Evolutionary conservation across 2,888 invertebrate species (phyloP), one percentile per base, ranked within the genome.

Genomic region (Platycheirus albimanus): DNA sequence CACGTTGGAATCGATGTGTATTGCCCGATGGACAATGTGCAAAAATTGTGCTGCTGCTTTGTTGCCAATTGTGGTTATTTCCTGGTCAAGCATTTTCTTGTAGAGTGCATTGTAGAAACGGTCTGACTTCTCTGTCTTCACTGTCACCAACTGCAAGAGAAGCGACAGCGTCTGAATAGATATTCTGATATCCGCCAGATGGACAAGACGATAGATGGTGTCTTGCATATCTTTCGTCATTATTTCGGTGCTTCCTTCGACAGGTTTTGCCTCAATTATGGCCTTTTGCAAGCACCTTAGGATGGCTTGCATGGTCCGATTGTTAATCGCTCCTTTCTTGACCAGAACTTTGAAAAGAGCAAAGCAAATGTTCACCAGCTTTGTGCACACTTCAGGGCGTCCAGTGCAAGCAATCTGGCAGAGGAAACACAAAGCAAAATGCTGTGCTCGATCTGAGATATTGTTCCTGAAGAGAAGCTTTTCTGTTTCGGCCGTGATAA

Each of bases 291-390:
- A 94, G 0, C 97, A 97, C 80, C 94, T 93, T 54, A 98, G 91
- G 63, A 98, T 92, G 0, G 95, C 95, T 85, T 95, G 94, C 95
- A 98, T 95, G 92, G 97, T 95, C 88, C 95, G 94, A 86, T 94
- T 95, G 87, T 97, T 95, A 0, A 97, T 94, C 80, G 96, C 95
- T 2, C 96, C 96, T 89, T 89, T 89, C 20, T 97, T 97, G 4
- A 97, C 94, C 71, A 95, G 94, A 56, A 97, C 96, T 91, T 98
- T 98, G 92, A 99, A 99, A 89, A 99, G 97, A 0, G 97, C 95
- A 89, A 99, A 97, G 90, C 99, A 99, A 58, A 99, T 95, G 85
- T 95, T 93, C 49, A 99, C 96, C 33, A 99, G 92, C 86, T 94
- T 95, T 86, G 94, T 94, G 0, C 99, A 97, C 13, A 98, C 93